Evolutionary conservation across 2,888 invertebrate genomes (phyloP).

Genomic region (Tetranychus piercei): DNA sequence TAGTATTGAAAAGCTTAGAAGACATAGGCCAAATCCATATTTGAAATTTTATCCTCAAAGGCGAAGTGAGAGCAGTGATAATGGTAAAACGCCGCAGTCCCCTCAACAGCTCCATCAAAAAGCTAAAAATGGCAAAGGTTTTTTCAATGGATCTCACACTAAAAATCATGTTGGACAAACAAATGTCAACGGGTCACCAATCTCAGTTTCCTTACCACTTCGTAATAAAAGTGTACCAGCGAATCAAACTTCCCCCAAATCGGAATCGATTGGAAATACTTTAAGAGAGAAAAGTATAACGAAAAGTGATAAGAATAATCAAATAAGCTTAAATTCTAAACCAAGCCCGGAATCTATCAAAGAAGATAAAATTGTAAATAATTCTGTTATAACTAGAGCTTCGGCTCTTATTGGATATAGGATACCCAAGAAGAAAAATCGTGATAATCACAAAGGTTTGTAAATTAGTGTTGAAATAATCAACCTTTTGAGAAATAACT

Average conservation of each 20-base stretch:
- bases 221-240: slow-evolving; percentile 4
- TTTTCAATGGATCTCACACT: slow-evolving; percentile 9
- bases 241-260: not conserved
- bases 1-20: slow-evolving; percentile 4
- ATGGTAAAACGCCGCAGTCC: not conserved
- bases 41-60: slow-evolving; percentile 16
- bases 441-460: not conserved
- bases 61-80: not conserved
- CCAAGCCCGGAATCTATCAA: not conserved
- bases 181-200: not conserved
- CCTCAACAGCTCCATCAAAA: not conserved
- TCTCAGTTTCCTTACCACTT: slow-evolving; percentile 1
- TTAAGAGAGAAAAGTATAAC: slow-evolving; percentile 3
- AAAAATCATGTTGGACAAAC: not conserved
- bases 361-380: not conserved
- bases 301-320: slow-evolving; percentile 5
- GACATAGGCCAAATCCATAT: slow-evolving; percentile 16
- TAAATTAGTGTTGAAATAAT: not conserved
- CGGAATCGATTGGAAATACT: not conserved
- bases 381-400: slow-evolving; percentile 7
- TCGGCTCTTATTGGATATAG: slow-evolving; percentile 6
- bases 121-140: not conserved
- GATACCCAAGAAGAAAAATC: slow-evolving; percentile 9
- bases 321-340: not conserved
- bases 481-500: not conserved